Conservation (phyloP, 2,888 invertebrate genomes). For the Orchesella flavescens region DNA sequence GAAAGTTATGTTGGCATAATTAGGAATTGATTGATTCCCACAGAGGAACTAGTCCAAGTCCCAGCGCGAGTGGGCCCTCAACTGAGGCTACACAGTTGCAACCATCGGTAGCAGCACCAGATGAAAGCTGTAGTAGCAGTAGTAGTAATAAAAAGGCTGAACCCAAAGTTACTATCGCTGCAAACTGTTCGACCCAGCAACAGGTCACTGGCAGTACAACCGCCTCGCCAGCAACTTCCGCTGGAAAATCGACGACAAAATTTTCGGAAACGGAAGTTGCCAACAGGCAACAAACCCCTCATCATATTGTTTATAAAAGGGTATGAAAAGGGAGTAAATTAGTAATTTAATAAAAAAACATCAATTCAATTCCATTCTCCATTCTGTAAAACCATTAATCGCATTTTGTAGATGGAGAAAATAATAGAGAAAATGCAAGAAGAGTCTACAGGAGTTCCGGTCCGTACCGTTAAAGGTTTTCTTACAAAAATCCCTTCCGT, state of each 20-base stretch:
- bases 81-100: constrained; percentile 25
- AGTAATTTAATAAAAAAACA: constrained; percentile 20
- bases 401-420: constrained; percentile 90
- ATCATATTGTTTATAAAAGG: constrained; percentile 91
- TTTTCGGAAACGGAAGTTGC: constrained; percentile 60
- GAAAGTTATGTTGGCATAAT: not conserved
- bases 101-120: constrained; percentile 22
- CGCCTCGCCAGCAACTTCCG: constrained; percentile 52
- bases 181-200: constrained; percentile 58
- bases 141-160: constrained; percentile 55
- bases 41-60: constrained; percentile 55
- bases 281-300: constrained; percentile 80
- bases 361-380: too few relatives aligned
- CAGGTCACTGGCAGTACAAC: constrained; percentile 41
- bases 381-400: too few relatives aligned
- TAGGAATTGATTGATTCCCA: not conserved
- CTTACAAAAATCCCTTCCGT: constrained; percentile 99
- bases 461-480: constrained; percentile 97
- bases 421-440: constrained; percentile 97
- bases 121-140: constrained; percentile 43
- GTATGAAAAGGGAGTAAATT: constrained; percentile 77
- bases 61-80: constrained; percentile 46
- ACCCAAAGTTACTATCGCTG: constrained; percentile 51
- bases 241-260: constrained; percentile 52
- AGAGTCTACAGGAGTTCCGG: constrained; percentile 93